Evolutionary conservation across 2,113 vertebrate genomes (phyloP), one percentile per base, ranked within the genome.

Genomic region (Chamaea fasciata): DNA sequence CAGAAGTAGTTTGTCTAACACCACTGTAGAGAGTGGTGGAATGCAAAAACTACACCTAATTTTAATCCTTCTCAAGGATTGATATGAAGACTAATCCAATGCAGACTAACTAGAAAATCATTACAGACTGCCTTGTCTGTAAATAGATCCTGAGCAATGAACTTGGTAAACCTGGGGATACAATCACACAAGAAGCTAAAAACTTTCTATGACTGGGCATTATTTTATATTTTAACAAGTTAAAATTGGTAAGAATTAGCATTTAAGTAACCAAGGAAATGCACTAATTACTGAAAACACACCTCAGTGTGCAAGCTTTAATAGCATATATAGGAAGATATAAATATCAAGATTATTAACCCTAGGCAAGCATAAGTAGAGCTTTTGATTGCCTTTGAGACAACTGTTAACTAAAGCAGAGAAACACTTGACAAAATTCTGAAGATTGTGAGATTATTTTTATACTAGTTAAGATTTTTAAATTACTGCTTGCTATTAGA

Each of bases 21-120:
- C 37, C 31, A 28, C 26, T 0, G 0, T 1, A 53, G 16, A 49
- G 28, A 88, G 21, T 0, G 0, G 33, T 27, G 37, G 22, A 5
- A 37, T 65, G 21, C 77, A 63, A 85, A 69, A 78, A 41, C 14
- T 19, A 78, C 75, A 67, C 39, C 17, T 75, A 33, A 80, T 37
- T 41, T 55, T 75, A 65, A 70, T 42, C 21, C 22, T 53, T 65
- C 28, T 41, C 30, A 49, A 39, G 60, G 28, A 70, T 81, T 67
- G 69, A 35, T 10, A 59, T 27, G 30, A 81, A 73, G 50, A 75
- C 30, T n/a, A 75, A 79, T 79, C 23, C 39, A 75, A 30, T n/a
- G 30, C 56, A 85, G 44, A 33, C 30, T 19, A 44, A 39, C 15
- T 47, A 47, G 76, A 63, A 59, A 70, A 71, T 53, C 47, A 59